phyloP scores from a whole-genome alignment of 2,797 vertebrate species.

The Clarias laeviceps region DNA sequence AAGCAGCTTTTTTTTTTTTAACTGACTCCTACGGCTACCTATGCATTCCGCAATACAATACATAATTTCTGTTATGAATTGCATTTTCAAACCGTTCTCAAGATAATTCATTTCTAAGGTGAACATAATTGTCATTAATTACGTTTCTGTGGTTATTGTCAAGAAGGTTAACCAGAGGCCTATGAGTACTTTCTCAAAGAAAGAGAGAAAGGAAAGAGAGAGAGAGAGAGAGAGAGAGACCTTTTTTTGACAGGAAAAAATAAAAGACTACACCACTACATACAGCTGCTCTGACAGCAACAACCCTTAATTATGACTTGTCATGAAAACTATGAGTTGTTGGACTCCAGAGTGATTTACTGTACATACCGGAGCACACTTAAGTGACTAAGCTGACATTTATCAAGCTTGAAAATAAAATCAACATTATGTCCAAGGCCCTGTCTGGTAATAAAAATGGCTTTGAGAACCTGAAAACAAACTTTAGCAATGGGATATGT shows the following conservation, averaged over 20 bases:
- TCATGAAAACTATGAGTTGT: slow-evolving; percentile 39
- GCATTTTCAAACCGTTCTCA: neutral
- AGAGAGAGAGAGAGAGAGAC: neutral
- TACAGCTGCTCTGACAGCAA: slow-evolving; percentile 19
- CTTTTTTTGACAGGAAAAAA: slow-evolving; percentile 21
- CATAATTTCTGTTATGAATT: neutral
- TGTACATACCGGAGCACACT: slow-evolving; percentile 13
- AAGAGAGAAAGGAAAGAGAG: neutral
- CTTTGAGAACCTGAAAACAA: neutral
- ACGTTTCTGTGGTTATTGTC: slow-evolving; percentile 26
- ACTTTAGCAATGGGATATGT: neutral
- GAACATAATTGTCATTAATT: neutral
- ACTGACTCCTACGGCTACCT: neutral
- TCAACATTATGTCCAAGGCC: neutral
- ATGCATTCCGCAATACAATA: neutral
- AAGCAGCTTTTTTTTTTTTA: slow-evolving; percentile 31
- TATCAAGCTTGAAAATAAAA: slow-evolving; percentile 21
- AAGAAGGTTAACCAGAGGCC: neutral
- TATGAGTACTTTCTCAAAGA: neutral
- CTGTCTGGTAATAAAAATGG: neutral
- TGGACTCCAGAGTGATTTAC: slow-evolving; percentile 25
- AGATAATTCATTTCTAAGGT: slow-evolving; percentile 10
- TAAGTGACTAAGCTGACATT: slow-evolving; percentile 24
- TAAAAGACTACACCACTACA: slow-evolving; percentile 33
- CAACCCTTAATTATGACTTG: slow-evolving; percentile 46